Evolutionary conservation across 2,888 invertebrate species (phyloP), one percentile per base, ranked within the genome.

Genomic region (Drosophila helvetica): DNA sequence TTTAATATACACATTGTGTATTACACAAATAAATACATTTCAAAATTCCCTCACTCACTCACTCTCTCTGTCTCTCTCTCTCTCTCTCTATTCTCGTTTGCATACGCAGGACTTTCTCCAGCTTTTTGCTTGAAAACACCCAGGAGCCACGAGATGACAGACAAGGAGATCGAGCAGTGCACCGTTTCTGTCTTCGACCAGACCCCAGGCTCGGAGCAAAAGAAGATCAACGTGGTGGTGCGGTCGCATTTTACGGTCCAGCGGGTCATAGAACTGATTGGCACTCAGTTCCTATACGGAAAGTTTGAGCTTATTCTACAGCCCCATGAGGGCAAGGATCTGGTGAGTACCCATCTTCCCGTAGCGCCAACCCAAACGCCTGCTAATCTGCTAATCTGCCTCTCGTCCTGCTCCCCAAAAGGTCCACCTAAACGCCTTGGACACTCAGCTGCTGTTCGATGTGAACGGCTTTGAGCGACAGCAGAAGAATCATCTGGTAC

Each of bases 101-200:
- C 17, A 9, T 10, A 12, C 15, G 19, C 19, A 68, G 65, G 55
- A 33, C 55, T 46, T 47, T 51, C 54, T 9, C 15, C 71, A 70
- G n/a, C 59, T 71, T 43, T 45, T 43, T 38, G 42, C 43, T 25
- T 64, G 63, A 22, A 22, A 64, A 17, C 12, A 18, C 7, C n/a
- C 33, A n/a, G 17, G 27, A 48, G 48, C 18, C 33, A 52, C 64
- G 69, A 54, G 25, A 74, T 61, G 64, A 88, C 78, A 68, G 88
- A 89, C 54, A 81, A 65, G 66, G 75, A 78, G 50, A 79, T 82
- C 68, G 88, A 90, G 68, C 89, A 90, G 71, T 92, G 91, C 77
- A 90, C 88, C 50, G 91, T 92, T 38, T 86, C 88, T 52, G 91
- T 92, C 50, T 86, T 88, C 72, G 92, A 92, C 75, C 91, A 90